Conservation (phyloP, 30 jellyfish, hydroid and myxozoan genomes). For the Mastigias papua region DNA sequence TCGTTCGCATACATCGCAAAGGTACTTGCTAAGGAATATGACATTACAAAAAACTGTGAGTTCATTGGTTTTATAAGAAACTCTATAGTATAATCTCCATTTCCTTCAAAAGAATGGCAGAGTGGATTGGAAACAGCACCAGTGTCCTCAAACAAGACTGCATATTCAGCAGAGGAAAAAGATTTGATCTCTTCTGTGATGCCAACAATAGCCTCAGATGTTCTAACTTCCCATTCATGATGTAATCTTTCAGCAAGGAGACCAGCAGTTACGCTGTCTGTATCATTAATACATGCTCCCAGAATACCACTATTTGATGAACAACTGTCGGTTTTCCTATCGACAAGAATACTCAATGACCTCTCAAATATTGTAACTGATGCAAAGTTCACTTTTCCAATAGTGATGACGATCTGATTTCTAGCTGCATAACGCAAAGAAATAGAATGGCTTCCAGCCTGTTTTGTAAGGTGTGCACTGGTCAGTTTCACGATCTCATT, state of each 20-base stretch:
- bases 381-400: not conserved
- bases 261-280: slow-evolving; percentile 2
- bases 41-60: slow-evolving; percentile 36
- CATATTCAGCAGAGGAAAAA: slow-evolving; percentile 52
- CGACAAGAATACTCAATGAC: slow-evolving; percentile 24
- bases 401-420: slow-evolving; percentile 12
- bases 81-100: slow-evolving; percentile 59
- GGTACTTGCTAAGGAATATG: slow-evolving; percentile 42
- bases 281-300: slow-evolving; percentile 9
- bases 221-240: slow-evolving; percentile 8
- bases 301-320: slow-evolving; percentile 26
- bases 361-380: slow-evolving; percentile 31
- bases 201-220: not conserved
- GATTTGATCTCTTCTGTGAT: not conserved
- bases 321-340: not conserved
- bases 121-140: slow-evolving; percentile 70
- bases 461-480: not conserved
- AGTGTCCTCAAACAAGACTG: slow-evolving; percentile 23
- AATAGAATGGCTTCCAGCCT: not conserved
- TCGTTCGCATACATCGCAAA: slow-evolving; percentile 41
- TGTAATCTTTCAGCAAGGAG: slow-evolving; percentile 9
- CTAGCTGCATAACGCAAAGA: slow-evolving; percentile 31
- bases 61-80: slow-evolving; percentile 61
- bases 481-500: slow-evolving; percentile 2
- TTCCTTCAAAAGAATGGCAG: slow-evolving; percentile 35